Conservation (phyloP, 1,140 invertebrate genomes). For the Microvelia longipes region DNA sequence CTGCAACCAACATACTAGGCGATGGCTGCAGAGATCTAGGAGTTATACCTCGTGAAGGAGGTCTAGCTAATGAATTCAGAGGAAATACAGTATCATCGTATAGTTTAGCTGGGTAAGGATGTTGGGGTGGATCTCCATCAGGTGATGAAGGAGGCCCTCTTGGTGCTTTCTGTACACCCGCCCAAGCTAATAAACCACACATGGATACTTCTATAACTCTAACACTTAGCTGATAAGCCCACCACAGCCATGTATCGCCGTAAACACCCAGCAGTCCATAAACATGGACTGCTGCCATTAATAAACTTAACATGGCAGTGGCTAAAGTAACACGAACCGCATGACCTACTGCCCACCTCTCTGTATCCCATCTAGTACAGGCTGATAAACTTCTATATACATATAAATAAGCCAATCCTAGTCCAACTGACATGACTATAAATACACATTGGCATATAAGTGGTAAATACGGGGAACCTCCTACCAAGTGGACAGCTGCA, state of each 20-base stretch:
- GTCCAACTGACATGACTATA: slow-evolving; percentile 55
- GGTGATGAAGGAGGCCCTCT: slow-evolving; percentile 14
- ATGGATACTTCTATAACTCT: slow-evolving; percentile 68
- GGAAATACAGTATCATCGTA: slow-evolving; percentile 45
- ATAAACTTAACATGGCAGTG: slow-evolving; percentile 61
- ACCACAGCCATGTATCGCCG: slow-evolving; percentile 59
- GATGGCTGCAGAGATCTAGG: slow-evolving; percentile 19
- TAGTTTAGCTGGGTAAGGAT: slow-evolving; percentile 60
- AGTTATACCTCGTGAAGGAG: not conserved
- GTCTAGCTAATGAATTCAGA: slow-evolving; percentile 28
- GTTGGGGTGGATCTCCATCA: slow-evolving; percentile 26
- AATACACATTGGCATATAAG: slow-evolving; percentile 68
- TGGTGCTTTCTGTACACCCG: slow-evolving; percentile 36
- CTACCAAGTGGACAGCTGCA: slow-evolving; percentile 59
- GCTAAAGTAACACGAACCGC: slow-evolving; percentile 75
- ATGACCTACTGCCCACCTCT: slow-evolving; percentile 34
- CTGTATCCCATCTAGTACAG: slow-evolving; percentile 29
- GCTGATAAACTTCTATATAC: slow-evolving; percentile 43
- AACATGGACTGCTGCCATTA: slow-evolving; percentile 63
- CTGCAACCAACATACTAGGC: slow-evolving; percentile 59
- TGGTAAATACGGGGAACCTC: slow-evolving; percentile 42
- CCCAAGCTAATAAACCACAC: slow-evolving; percentile 64
- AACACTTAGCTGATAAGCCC: slow-evolving; percentile 72
- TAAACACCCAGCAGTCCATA: slow-evolving; percentile 63
- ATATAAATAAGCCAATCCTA: slow-evolving; percentile 70